These are phyloP conservation scores for Erpornis zantholeuca DNA, from an alignment of 2,113 vertebrate genomes.

Conservation along the genomic window DNA sequence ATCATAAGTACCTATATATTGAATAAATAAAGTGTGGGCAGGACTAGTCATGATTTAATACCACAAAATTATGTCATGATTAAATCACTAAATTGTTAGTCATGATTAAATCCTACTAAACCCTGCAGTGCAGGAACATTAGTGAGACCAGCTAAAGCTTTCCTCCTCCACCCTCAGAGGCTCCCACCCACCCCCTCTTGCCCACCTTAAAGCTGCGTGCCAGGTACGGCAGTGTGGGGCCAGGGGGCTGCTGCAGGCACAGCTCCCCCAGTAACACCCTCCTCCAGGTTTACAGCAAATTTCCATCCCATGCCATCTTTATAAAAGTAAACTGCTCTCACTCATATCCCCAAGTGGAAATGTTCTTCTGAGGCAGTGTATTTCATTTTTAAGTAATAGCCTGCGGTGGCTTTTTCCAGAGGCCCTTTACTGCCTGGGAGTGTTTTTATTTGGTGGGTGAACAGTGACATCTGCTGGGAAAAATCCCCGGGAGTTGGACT, in stretches of 20 bases:
- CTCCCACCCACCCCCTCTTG: fast-evolving
- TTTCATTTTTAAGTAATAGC: background rate
- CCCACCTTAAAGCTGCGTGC: background rate
- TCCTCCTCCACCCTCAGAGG: background rate
- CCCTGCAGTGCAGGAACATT: background rate
- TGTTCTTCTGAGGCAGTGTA: background rate
- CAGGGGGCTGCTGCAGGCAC: background rate
- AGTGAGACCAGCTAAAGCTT: background rate
- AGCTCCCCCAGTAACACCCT: fast-evolving
- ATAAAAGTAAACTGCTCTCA: background rate
- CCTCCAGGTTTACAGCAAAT: background rate
- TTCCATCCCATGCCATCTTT: background rate
- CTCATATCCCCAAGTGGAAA: background rate
- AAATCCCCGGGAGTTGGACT: background rate
- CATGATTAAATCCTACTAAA: background rate
- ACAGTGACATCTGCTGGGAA: conserved; percentile 70
- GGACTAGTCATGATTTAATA: conserved; percentile 4
- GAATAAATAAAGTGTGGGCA: background rate
- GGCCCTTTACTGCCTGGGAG: background rate
- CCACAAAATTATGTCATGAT: background rate
- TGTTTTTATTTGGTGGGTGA: conserved; percentile 40
- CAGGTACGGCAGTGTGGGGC: fast-evolving
- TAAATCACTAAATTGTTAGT: background rate
- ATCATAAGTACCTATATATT: background rate
- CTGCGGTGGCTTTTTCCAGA: background rate